Percentiles rank a stretch among this genome's conserved stretches.
These are phyloP conservation scores for Pissodes strobi DNA, from an alignment of 1,140 invertebrate genomes.

Conservation along the genomic window DNA sequence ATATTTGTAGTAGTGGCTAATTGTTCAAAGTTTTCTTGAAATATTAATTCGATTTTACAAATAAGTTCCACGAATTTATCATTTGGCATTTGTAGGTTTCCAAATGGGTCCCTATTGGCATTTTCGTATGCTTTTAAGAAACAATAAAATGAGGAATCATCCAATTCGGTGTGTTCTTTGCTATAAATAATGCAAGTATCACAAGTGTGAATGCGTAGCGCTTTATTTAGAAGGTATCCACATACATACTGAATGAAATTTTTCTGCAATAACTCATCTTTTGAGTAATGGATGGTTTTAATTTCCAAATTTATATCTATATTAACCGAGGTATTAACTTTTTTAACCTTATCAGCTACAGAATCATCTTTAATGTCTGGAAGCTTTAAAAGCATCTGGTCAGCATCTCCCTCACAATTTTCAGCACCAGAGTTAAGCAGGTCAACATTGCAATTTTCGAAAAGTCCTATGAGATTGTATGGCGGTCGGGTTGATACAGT, in stretches of 20 bases:
- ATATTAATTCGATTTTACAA: neutral
- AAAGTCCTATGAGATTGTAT: too few species aligned
- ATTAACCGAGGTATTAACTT: neutral
- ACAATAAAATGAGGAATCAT: constrained; percentile 1
- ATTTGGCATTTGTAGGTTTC: constrained; percentile 4
- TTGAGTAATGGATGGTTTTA: neutral
- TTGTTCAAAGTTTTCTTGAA: constrained; percentile 3
- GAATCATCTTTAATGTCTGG: neutral
- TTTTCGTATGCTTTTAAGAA: constrained; percentile 3
- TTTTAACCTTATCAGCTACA: neutral
- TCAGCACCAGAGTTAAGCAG: neutral
- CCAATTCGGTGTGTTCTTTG: neutral
- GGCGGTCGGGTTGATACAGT: too few species aligned
- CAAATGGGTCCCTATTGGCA: neutral
- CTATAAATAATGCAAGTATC: neutral
- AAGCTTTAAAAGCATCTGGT: neutral
- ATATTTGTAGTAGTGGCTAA: too few species aligned
- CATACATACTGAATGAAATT: neutral
- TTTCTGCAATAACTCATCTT: neutral
- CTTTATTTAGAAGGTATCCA: too few species aligned
- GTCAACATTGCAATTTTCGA: constrained; percentile 1
- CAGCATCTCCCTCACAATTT: too few species aligned
- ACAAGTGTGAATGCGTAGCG: neutral
- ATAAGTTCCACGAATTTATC: neutral
- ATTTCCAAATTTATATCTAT: neutral